Evolutionary conservation across 2,797 vertebrate species (phyloP).

Genomic region (Catamblyrhynchus diadema): DNA sequence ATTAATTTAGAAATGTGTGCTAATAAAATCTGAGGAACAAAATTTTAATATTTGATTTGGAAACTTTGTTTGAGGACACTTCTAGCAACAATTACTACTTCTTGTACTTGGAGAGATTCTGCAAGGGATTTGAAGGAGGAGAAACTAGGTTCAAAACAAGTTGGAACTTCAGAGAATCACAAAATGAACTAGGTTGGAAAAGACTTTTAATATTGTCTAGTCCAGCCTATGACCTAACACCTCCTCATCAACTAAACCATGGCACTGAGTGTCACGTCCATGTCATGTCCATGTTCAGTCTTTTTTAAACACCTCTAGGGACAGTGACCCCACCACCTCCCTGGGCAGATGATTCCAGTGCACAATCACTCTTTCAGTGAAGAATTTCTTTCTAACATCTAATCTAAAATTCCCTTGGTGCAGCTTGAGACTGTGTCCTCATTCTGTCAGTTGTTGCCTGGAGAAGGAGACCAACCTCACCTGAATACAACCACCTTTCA

Average conservation of each 20-base stretch:
- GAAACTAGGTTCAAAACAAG: not conserved
- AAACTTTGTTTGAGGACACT: not conserved
- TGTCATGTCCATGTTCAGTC: not conserved
- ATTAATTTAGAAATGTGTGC: not conserved
- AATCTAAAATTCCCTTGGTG: not conserved
- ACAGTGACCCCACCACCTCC: not conserved
- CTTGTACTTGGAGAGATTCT: not conserved
- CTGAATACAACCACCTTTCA: not conserved
- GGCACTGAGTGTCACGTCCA: not conserved
- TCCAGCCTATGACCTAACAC: not conserved
- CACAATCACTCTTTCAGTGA: not conserved
- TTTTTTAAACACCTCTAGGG: not conserved
- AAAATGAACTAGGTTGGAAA: not conserved
- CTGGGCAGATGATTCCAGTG: not conserved
- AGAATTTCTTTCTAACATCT: not conserved
- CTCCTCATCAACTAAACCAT: not conserved
- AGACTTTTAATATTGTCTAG: not conserved
- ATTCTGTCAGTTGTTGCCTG: not conserved
- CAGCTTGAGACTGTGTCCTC: not conserved
- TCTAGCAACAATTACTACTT: not conserved
- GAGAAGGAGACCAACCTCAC: not conserved
- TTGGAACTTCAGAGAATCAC: not conserved
- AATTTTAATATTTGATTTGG: not conserved
- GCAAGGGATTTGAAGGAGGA: not conserved
- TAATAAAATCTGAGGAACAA: not conserved